Percentiles rank a stretch among this genome's conserved stretches.
Evolutionary conservation across 2,888 invertebrate genomes (phyloP).

Genomic region (Drosophila longiperda): DNA sequence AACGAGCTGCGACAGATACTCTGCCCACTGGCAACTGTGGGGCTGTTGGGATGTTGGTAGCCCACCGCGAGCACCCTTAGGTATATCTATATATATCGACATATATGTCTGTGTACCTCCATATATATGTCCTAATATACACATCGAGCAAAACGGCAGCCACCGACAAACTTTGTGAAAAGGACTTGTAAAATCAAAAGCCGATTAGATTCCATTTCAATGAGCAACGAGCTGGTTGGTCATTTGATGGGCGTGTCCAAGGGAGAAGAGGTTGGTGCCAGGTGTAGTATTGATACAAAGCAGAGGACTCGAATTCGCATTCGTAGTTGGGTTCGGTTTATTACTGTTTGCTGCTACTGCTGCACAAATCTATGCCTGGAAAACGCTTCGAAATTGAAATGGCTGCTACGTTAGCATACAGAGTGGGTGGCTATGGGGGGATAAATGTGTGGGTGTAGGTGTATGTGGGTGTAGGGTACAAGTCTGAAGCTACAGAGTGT

Average conservation of each 20-base stretch:
- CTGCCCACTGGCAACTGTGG: constrained; percentile 12
- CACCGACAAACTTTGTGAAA: constrained; percentile 73
- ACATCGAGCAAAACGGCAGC: constrained; percentile 42
- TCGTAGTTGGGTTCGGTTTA: constrained; percentile 38
- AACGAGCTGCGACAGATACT: constrained; percentile 56
- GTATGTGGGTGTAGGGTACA: neutral
- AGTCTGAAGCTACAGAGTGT: neutral
- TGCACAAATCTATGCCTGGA: constrained; percentile 35
- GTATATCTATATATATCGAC: constrained; percentile 6
- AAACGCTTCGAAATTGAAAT: constrained; percentile 41
- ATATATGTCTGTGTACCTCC: neutral
- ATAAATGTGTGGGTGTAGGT: neutral
- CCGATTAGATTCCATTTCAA: constrained; percentile 82
- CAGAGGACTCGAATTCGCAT: constrained; percentile 32
- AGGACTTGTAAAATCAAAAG: constrained; percentile 82
- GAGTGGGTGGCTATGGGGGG: neutral
- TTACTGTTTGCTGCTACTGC: constrained; percentile 40
- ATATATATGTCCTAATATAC: constrained; percentile 30
- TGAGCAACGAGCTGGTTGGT: constrained; percentile 77
- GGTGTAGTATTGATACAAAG: constrained; percentile 37
- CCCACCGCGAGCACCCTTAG: neutral
- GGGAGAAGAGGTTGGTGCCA: neutral
- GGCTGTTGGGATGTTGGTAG: neutral
- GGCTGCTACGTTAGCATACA: constrained; percentile 40
- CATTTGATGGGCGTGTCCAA: constrained; percentile 66